Conservation (phyloP, 2,113 vertebrate species). For the Pitta sordida region DNA sequence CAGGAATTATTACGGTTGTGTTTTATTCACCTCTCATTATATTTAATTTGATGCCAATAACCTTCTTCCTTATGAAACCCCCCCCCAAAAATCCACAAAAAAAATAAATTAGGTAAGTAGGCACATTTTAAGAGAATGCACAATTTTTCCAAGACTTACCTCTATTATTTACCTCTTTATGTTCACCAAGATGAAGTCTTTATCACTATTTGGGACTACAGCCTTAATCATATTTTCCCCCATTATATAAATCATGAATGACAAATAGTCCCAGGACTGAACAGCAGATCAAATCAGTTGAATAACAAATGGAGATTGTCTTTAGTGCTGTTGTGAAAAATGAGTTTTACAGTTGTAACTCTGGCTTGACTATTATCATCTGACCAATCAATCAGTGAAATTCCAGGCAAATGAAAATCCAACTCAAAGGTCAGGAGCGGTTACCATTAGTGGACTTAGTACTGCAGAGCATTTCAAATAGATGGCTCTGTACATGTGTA, state of each 20-base stretch:
- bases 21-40: background rate
- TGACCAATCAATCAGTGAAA: background rate
- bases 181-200: background rate
- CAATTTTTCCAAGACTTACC: background rate
- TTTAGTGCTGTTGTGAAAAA: background rate
- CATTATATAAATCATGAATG: background rate
- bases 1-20: background rate
- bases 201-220: background rate
- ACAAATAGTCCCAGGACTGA: background rate
- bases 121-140: background rate
- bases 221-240: background rate
- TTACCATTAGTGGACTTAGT: background rate
- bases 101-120: background rate
- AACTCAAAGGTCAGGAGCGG: background rate
- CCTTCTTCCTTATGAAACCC: background rate
- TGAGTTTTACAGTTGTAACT: background rate
- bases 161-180: background rate
- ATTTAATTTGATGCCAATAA: background rate
- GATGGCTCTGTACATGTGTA: background rate
- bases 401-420: background rate
- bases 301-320: background rate
- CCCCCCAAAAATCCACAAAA: background rate
- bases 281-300: background rate
- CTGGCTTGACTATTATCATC: background rate
- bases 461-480: constrained; percentile 9